Base-by-base conservation (phyloP, 1,140 invertebrate genomes). In the Anastrepha ludens region DNA sequence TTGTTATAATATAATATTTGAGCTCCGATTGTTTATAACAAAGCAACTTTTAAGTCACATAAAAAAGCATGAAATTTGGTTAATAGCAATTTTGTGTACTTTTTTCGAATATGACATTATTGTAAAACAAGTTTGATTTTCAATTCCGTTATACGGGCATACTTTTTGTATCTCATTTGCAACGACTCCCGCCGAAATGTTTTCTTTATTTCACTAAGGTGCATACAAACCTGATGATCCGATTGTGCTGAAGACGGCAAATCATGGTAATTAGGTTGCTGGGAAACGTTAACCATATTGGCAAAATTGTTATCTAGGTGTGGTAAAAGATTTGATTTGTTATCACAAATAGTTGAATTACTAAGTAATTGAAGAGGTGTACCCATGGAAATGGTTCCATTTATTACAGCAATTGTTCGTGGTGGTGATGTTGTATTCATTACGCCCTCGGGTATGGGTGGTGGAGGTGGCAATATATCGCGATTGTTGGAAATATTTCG, bases 401-500 rank as follows among this genome's bases (percentile, higher is more conserved):
- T 81, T n/a, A 50, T 44, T 6, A 50, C 67, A 81, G 62, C 88
- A 29, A 87, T 87, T 88, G 92, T 85, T 29, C 89, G 91, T 50
- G 94, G 94, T 58, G 94, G 93, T 3, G 94, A 94, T 50, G 78
- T 86, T 13, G 86, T 87, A n/a, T 87, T 88, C 91, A 94, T 94
- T 88, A 94, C 93, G n/a, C 93, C 94, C 91, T 91, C 94, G 11
- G 96, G 96, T 85, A 97, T 97, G 41, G 97, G 97, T 67, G 97
- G 98, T 3, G 97, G 97, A n/a, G 97, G 97, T 55, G 97, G 97
- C 90, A 98, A 94, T 15, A 90, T 90, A 89, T 97, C 96, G 87
- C 96, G 94, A 88, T 95, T 95, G 29, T 95, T 94, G 85, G 95
- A 95, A 94, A 96, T 95, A 89, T 95, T 96, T 90, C 95, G 94